Percentiles rank a stretch among this genome's conserved stretches.
These are phyloP conservation scores for Zeus faber DNA, from an alignment of 2,113 vertebrate genomes.

Conservation along the genomic window DNA sequence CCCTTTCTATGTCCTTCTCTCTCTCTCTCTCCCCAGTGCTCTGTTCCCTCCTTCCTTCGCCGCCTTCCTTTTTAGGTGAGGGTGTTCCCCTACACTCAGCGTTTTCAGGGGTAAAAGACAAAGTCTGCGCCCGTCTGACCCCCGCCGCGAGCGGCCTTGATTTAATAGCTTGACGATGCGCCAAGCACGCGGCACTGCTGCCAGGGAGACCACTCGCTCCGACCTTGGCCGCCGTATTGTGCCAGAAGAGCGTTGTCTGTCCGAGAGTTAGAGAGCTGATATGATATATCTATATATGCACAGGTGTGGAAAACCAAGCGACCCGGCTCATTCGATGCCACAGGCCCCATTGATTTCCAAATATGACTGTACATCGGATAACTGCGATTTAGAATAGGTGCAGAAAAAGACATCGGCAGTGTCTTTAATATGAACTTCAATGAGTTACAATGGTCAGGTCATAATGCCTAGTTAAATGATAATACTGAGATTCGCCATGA, in stretches of 20 bases:
- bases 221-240: slow-evolving; percentile 61
- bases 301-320: too few relatives aligned
- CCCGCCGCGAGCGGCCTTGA: slow-evolving; percentile 54
- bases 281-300: too few relatives aligned
- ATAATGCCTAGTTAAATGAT: too few relatives aligned
- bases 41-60: slow-evolving; percentile 26
- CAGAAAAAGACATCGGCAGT: too few relatives aligned
- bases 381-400: too few relatives aligned
- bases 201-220: slow-evolving; percentile 68
- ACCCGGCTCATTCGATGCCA: too few relatives aligned
- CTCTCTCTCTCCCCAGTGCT: slow-evolving; percentile 19
- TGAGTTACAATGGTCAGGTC: too few relatives aligned
- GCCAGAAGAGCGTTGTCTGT: slow-evolving; percentile 31
- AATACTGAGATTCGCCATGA: too few relatives aligned
- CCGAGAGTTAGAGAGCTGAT: slow-evolving; percentile 18
- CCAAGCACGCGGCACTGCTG: slow-evolving; percentile 65
- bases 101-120: slow-evolving; percentile 61
- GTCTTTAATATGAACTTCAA: too few relatives aligned
- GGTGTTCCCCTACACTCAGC: slow-evolving; percentile 51
- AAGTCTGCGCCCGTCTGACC: slow-evolving; percentile 50
- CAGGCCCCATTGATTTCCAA: too few relatives aligned
- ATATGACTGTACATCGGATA: too few relatives aligned
- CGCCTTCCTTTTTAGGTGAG: slow-evolving; percentile 44
- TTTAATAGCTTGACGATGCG: slow-evolving; percentile 68
- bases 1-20: not conserved